phyloP scores from a whole-genome alignment of 2,797 vertebrate genomes.

The Schizopygopsis pylzovi region DNA sequence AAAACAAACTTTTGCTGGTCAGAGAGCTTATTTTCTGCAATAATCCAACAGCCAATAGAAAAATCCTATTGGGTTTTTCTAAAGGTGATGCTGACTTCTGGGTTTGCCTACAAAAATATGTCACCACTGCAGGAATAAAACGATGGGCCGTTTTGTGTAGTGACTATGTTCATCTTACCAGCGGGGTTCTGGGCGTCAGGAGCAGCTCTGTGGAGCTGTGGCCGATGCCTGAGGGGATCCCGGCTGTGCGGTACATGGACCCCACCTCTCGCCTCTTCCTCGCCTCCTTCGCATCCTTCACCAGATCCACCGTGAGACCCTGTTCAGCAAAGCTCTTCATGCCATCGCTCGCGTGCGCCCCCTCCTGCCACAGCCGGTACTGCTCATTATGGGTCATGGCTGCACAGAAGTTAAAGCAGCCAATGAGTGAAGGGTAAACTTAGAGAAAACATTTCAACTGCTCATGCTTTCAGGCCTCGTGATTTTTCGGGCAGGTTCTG shows the following conservation, averaged over 20 bases:
- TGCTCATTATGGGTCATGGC: constrained; percentile 80
- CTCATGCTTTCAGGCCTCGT: neutral
- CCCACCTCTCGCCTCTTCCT: constrained; percentile 75
- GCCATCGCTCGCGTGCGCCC: constrained; percentile 74
- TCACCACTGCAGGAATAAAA: neutral
- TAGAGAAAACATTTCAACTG: neutral
- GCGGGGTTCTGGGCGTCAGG: constrained; percentile 76
- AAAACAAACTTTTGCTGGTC: neutral
- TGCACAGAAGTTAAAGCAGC: constrained; percentile 56
- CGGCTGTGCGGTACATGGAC: constrained; percentile 80
- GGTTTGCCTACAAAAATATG: neutral
- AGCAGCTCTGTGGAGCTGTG: constrained; percentile 82
- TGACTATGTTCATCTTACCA: constrained; percentile 68
- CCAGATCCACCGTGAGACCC: constrained; percentile 80
- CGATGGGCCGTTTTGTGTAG: neutral
- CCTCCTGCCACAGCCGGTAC: constrained; percentile 81
- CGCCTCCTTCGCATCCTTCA: constrained; percentile 78
- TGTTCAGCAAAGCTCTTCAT: constrained; percentile 80
- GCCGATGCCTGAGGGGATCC: constrained; percentile 79
- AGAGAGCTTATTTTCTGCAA: neutral
- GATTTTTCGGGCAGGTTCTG: neutral
- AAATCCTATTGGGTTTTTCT: neutral
- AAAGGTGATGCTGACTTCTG: neutral
- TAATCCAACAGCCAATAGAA: neutral
- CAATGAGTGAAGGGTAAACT: neutral